Base-by-base conservation (phyloP, 2,113 vertebrate genomes). In the Callithrix jacchus region DNA sequence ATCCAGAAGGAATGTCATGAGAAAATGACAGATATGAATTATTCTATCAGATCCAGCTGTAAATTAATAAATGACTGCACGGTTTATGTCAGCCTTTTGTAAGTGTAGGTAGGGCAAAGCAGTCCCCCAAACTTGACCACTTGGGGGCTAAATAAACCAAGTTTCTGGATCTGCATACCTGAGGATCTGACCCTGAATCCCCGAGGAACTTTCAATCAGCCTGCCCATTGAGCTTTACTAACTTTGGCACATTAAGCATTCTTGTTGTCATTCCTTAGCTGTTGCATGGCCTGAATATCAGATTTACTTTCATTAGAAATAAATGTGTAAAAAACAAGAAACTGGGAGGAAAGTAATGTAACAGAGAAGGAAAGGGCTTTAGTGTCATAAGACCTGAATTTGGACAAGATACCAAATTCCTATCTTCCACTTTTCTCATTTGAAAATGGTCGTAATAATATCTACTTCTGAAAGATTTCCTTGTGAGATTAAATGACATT, bases 21-120 rank as follows among this genome's bases (percentile, higher is more conserved):
- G 68, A 30, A 87, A 87, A 61, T 64, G 81, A 85, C 8, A 66
- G 73, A 87, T 52, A 23, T 49, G 42, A 27, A 85, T 79, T 85
- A 92, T 70, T 14, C 21, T 30, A 56, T 40, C 12, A 61, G 66
- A 74, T 93, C 40, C 49, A 93, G 40, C 40, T 87, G 10, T 52
- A 93, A 86, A 81, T 87, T 54, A 91, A 93, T 83, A 82, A 93
- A 66, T 40, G 56, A 88, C 30, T 56, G n/a, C 12, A 3, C 83
- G 8, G 5, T 70, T 94, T 81, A 47, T 83, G 58, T 52, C n/a
- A 40, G 45, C 56, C 79, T 89, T 66, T 82, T 92, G 32, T 27
- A 92, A 68, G 58, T 30, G 13, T 49, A 81, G 32, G 68, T 89
- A 81, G 54, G 49, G 9, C 85, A 58, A 94, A 95, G 45, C 40